Evolutionary conservation across 2,888 invertebrate genomes (phyloP), one percentile per base, ranked within the genome.

Genomic region (Cephalotes varians): DNA sequence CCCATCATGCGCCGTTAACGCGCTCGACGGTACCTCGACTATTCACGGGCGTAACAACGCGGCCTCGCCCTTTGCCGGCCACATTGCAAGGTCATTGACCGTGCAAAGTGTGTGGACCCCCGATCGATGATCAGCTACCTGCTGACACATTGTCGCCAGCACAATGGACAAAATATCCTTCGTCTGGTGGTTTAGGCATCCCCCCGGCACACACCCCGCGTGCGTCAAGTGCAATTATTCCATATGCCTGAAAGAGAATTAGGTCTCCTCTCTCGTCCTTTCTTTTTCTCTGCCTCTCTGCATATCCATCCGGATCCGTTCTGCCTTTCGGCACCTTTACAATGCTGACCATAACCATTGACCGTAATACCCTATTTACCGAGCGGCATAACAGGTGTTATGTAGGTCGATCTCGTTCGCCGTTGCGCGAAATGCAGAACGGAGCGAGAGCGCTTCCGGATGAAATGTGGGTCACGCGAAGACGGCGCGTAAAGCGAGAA

Each of bases 61-160:
- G 56, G 56, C 31, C 72, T 69, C 62, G 77, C 44, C 69, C 60
- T 84, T 84, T 49, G 82, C 49, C 49, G 25, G 71, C 44, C 72
- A 67, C 60, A 79, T 83, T 81, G 83, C 83, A 84, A 90, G 91
- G 91, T 86, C 90, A 91, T 91, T 91, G 91, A 91, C 91, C 91
- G 21, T 21, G 25, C 51, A 3, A 9, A n/a, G 3, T 47, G 44
- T 44, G 44, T 82, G 79, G 83, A 72, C 60, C 72, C 71, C 85
- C 85, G 87, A 91, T 91, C 91, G 86, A 91, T 90, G 90, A 88
- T 90, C 91, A 81, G 87, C 88, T 91, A 91, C 91, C 91, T 91
- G 91, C 91, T 87, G 90, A 87, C 87, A 87, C 87, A 91, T 91
- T 91, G 91, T 90, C 85, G 62, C 69, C 67, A 54, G 56, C 56